A percentile compares a stretch with the other conserved stretches of the same genome.
phyloP scores from a whole-genome alignment of 2,797 vertebrate species.

The Scleropages formosus region DNA sequence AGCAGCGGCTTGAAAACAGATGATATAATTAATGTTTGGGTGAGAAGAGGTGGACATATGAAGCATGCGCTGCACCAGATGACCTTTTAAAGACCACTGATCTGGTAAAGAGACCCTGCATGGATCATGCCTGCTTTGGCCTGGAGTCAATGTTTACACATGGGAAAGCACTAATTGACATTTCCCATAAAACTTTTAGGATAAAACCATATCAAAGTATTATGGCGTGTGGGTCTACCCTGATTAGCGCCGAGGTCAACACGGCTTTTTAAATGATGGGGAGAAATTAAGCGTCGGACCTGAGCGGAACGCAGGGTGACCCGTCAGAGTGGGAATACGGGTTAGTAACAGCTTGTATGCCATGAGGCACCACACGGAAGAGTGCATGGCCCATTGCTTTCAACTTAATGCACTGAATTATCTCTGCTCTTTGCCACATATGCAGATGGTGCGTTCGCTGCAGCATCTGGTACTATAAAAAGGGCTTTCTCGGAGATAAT shows the following conservation, averaged over 20 bases:
- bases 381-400: conserved; percentile 20
- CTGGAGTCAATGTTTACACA: not conserved
- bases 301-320: not conserved
- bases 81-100: conserved; percentile 18
- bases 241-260: not conserved
- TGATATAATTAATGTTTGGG: not conserved
- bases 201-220: not conserved
- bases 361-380: conserved; percentile 15
- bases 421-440: not conserved
- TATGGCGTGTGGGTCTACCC: not conserved
- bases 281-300: not conserved
- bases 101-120: not conserved
- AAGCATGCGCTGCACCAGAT: not conserved
- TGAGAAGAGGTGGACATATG: not conserved
- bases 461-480: conserved; percentile 27
- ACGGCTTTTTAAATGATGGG: not conserved
- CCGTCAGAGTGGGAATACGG: not conserved
- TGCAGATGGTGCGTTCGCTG: conserved; percentile 22
- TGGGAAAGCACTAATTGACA: not conserved
- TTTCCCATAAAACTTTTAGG: conserved; percentile 7
- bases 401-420: conserved; percentile 21
- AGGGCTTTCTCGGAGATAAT: not conserved
- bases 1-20: not conserved
- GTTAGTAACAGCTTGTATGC: conserved; percentile 8
- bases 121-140: not conserved